Conservation (phyloP, 2,113 vertebrate species). For the Onychostruthus taczanowskii region DNA sequence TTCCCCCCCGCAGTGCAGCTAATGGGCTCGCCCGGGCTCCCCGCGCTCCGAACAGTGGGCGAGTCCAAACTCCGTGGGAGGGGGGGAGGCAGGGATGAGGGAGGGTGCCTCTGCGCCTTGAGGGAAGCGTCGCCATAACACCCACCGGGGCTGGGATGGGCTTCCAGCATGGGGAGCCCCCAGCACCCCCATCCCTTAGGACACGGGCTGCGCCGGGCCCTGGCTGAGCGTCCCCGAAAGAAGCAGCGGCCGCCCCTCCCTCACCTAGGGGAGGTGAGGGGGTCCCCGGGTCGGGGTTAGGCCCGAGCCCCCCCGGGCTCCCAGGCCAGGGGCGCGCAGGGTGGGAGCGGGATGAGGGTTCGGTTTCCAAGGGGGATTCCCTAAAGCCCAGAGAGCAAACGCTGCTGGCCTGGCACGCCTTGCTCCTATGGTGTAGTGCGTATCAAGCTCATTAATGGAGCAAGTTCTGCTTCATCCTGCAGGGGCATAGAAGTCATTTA, state of each 20-base stretch:
- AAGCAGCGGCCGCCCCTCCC: neutral
- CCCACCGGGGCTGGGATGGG: neutral
- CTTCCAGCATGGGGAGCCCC: neutral
- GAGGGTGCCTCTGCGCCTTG: too few species aligned
- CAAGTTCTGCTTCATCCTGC: neutral
- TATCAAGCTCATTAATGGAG: neutral
- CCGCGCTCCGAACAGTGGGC: fast-evolving
- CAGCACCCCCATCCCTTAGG: neutral
- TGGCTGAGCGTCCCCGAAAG: neutral
- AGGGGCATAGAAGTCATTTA: neutral
- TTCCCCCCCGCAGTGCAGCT: neutral
- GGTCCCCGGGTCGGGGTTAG: neutral
- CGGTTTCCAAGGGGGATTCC: neutral
- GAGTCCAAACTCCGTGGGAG: neutral
- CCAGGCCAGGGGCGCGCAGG: neutral
- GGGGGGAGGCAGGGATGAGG: neutral
- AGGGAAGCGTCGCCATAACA: neutral
- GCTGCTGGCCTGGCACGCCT: neutral
- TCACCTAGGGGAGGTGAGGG: neutral
- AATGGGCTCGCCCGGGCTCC: neutral
- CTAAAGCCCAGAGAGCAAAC: neutral
- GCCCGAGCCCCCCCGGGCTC: neutral
- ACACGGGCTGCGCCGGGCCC: neutral
- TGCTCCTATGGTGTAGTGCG: neutral
- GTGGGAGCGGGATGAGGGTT: neutral